Conservation (phyloP, 1,140 invertebrate genomes). For the Orussus abietinus region DNA sequence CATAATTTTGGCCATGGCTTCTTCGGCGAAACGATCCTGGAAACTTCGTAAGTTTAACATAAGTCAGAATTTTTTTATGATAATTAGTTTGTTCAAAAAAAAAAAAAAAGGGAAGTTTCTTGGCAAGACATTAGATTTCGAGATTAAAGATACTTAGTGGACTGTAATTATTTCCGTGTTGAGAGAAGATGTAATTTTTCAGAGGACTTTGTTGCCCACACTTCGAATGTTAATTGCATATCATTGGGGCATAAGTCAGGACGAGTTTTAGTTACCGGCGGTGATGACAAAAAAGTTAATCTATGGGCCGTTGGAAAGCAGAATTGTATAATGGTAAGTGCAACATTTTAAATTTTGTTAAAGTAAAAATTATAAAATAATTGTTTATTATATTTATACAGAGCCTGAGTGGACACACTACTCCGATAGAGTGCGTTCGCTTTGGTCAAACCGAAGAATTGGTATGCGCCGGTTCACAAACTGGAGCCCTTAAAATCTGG, state of each 20-base stretch:
- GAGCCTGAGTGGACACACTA: slow-evolving; percentile 90
- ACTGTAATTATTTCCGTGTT: slow-evolving; percentile 13
- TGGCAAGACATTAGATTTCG: slow-evolving; percentile 9
- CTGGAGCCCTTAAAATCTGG: slow-evolving; percentile 93
- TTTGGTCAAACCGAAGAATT: slow-evolving; percentile 94
- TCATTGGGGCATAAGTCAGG: slow-evolving; percentile 88
- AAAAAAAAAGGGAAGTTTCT: slow-evolving; percentile 4
- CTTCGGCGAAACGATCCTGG: slow-evolving; percentile 59
- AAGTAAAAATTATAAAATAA: neutral
- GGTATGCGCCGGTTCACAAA: slow-evolving; percentile 90
- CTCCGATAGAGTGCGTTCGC: slow-evolving; percentile 88
- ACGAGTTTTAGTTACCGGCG: slow-evolving; percentile 90
- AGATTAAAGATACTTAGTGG: slow-evolving; percentile 11
- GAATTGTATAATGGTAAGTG: slow-evolving; percentile 90
- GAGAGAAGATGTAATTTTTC: slow-evolving; percentile 21
- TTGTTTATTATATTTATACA: slow-evolving; percentile 39
- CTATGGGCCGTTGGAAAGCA: slow-evolving; percentile 94
- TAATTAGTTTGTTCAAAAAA: slow-evolving; percentile 9
- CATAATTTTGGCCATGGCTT: no score
- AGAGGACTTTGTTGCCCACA: slow-evolving; percentile 91
- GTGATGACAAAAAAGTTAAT: slow-evolving; percentile 97
- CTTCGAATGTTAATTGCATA: slow-evolving; percentile 84
- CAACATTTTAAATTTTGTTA: slow-evolving; percentile 9
- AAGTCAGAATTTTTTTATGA: neutral
- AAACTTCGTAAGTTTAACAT: slow-evolving; percentile 55